Conservation (phyloP, 1,140 invertebrate genomes). For the Drosophila insularis region DNA sequence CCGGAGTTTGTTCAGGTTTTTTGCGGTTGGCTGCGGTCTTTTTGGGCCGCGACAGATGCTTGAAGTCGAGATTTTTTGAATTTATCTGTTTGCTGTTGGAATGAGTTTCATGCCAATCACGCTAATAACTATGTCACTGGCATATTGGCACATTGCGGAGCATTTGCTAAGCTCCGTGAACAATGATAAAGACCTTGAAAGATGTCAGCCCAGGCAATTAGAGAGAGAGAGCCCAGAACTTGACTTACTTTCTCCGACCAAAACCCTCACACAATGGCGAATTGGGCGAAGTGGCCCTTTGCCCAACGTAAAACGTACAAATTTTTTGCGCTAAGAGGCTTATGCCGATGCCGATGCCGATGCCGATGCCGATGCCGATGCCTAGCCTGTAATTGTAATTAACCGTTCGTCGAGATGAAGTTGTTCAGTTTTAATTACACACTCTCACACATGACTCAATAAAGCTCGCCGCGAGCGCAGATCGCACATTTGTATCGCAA, state of each 20-base stretch:
- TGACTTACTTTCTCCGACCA: constrained; percentile 64
- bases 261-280: constrained; percentile 56
- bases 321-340: constrained; percentile 66
- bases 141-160: constrained; percentile 46
- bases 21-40: constrained; percentile 55
- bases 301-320: constrained; percentile 25
- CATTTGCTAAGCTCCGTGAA: constrained; percentile 59
- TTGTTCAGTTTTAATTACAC: constrained; percentile 71
- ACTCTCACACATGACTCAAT: background rate
- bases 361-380: constrained; percentile 32
- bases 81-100: constrained; percentile 33
- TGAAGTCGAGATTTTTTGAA: constrained; percentile 22
- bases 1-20: constrained; percentile 30
- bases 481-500: constrained; percentile 13
- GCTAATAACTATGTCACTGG: constrained; percentile 76
- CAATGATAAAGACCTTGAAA: constrained; percentile 66
- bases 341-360: constrained; percentile 45
- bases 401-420: constrained; percentile 75
- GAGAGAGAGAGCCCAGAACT: constrained; percentile 53
- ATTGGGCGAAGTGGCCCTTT: constrained; percentile 27
- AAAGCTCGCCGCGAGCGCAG: background rate
- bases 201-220: constrained; percentile 68
- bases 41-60: constrained; percentile 41
- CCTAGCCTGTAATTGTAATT: constrained; percentile 61
- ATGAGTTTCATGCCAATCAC: constrained; percentile 71